phyloP scores from a whole-genome alignment of 1,140 invertebrate genomes.

The Dufourea novaeangliae region DNA sequence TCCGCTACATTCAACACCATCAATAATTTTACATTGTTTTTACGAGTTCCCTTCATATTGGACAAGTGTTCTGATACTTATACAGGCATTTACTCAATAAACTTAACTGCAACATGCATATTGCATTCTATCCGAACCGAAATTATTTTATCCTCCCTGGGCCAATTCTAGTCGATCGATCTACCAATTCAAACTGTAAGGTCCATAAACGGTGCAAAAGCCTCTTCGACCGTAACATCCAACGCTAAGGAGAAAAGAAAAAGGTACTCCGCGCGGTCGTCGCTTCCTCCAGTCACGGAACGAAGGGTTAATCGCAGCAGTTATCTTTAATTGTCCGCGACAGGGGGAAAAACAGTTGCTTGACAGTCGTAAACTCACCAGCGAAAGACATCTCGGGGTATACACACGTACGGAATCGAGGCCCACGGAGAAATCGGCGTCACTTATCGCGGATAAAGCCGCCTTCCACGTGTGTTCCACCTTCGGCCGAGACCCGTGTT shows the following conservation, averaged over 20 bases:
- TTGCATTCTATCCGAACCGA: not conserved
- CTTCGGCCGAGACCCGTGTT: not conserved
- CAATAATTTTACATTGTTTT: too few relatives aligned
- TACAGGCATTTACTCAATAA: too few relatives aligned
- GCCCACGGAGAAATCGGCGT: not conserved
- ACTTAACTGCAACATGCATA: too few relatives aligned
- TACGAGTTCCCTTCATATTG: too few relatives aligned
- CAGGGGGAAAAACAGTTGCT: conserved; percentile 16
- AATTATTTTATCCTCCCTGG: not conserved
- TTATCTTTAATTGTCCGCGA: conserved; percentile 18
- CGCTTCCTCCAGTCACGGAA: not conserved
- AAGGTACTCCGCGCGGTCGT: not conserved
- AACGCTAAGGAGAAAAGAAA: not conserved
- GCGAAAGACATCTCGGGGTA: conserved; percentile 1
- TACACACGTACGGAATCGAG: not conserved
- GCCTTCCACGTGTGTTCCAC: not conserved
- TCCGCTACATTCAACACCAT: too few relatives aligned
- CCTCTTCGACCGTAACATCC: not conserved
- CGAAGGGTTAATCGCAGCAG: conserved; percentile 9
- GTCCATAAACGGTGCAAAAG: not conserved
- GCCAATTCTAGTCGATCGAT: not conserved
- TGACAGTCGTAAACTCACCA: not conserved
- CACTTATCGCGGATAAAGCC: conserved; percentile 1
- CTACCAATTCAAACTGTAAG: not conserved
- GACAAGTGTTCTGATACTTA: too few relatives aligned